Conservation (phyloP, 2,113 vertebrate genomes). For the Myotis brandtii region DNA sequence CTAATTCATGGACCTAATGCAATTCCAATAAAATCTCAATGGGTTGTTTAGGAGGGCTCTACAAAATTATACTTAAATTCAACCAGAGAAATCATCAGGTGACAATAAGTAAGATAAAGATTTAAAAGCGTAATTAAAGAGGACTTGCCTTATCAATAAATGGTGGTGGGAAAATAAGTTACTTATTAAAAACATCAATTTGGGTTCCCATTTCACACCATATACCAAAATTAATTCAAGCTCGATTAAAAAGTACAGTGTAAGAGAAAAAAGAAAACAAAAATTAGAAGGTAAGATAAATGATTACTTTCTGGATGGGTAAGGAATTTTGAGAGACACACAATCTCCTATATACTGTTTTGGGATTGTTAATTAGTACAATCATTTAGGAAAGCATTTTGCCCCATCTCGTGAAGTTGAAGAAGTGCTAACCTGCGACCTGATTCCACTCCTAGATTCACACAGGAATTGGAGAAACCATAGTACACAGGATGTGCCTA, state of each 20-base stretch:
- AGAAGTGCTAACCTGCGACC: not conserved
- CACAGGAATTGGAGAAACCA: not conserved
- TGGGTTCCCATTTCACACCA: not conserved
- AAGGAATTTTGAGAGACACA: not conserved
- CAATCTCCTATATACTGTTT: not conserved
- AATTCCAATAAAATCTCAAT: conserved; percentile 20
- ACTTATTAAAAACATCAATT: conserved; percentile 1
- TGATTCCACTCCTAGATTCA: not conserved
- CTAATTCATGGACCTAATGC: not conserved
- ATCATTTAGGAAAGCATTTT: not conserved
- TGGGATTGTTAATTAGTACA: not conserved
- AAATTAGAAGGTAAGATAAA: conserved; percentile 25
- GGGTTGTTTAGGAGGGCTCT: not conserved
- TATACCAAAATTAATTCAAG: conserved; percentile 5
- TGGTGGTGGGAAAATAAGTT: not conserved
- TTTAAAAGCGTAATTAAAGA: not conserved
- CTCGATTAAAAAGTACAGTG: not conserved
- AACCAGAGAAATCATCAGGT: not conserved
- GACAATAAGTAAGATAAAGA: conserved; percentile 43
- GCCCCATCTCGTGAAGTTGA: not conserved
- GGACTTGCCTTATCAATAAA: not conserved
- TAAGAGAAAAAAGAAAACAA: conserved; percentile 39
- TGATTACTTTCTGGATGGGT: not conserved
- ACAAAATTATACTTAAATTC: not conserved
- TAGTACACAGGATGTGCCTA: not conserved